Evolutionary conservation across 2,888 invertebrate genomes (phyloP), one percentile per base, ranked within the genome.

Genomic region (Caenorhabditis panamensis): DNA sequence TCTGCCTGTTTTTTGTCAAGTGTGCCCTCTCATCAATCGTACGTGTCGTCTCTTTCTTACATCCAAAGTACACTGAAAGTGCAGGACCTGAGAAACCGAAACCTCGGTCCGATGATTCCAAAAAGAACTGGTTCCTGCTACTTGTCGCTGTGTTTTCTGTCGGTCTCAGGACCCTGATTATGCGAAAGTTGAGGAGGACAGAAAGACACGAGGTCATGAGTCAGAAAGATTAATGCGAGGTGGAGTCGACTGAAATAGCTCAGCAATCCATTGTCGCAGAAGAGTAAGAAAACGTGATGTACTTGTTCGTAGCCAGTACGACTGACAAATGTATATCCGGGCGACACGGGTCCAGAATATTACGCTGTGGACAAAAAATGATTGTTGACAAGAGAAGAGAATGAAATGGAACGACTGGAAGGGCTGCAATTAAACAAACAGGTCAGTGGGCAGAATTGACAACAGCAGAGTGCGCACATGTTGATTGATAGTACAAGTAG

Each of bases 1-100:
- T 59, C 22, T 56, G 37, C 56, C 56, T 68, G 68, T 59, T 51
- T 69, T 59, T 61, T 69, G 36, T 59, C 61, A 61, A 61, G 51
- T 69, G 58, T 68, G 44, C 59, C 18, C 64, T 37, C 49, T 51
- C 36, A 54, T 58, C 54, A 66, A 66, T 66, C 66, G 66, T 22
- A 31, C 31, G 31, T 31, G 31, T 53, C 56, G 44, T 67, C 49
- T 47, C 49, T 28, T 24, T 6, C 26, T 9, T 53, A 24, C 53
- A 53, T 41, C 59, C 41, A 62, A 71, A 71, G 71, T 71, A 31
- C 71, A 44, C 18, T 18, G 31, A 71, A 71, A 71, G 71, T 53
- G 61, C 71, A 71, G 51, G 51, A 44, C 56, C 49, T 26, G 31
- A 31, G 71, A 71, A 71, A 71, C 71, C 62, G 54, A 62, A 62